phyloP scores from a whole-genome alignment of 1,140 invertebrate genomes.

The Diabrotica undecimpunctata region DNA sequence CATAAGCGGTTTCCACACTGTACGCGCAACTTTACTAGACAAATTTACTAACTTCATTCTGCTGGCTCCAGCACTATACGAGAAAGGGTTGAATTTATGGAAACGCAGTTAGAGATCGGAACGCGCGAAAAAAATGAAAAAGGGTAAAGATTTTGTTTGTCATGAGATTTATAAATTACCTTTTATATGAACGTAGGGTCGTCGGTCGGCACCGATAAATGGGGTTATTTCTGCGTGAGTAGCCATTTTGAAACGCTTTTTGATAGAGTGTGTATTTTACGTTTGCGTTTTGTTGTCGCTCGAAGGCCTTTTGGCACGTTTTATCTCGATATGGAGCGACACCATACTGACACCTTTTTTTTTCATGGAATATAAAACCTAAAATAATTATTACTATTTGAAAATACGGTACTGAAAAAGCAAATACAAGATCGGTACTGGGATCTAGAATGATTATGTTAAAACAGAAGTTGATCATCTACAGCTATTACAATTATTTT shows the following conservation, averaged over 20 bases:
- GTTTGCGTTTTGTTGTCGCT: neutral
- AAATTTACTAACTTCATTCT: too few relatives aligned
- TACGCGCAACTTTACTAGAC: too few relatives aligned
- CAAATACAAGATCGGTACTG: too few relatives aligned
- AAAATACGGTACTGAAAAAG: too few relatives aligned
- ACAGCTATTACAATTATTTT: too few relatives aligned
- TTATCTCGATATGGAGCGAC: neutral
- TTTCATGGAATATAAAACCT: too few relatives aligned
- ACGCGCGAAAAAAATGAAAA: neutral
- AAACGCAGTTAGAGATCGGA: slow-evolving; percentile 1
- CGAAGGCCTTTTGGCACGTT: neutral
- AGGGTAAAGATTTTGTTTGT: slow-evolving; percentile 12
- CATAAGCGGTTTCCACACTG: too few relatives aligned
- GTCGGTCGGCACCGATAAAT: neutral
- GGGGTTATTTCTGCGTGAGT: slow-evolving; percentile 1
- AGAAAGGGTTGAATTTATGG: neutral
- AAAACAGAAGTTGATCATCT: too few relatives aligned
- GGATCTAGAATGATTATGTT: too few relatives aligned
- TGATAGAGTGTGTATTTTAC: slow-evolving; percentile 1
- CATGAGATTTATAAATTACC: slow-evolving; percentile 13
- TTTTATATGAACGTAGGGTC: slow-evolving; percentile 5
- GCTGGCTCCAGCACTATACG: neutral
- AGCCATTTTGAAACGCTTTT: slow-evolving; percentile 2
- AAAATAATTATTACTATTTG: too few relatives aligned
- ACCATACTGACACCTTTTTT: too few relatives aligned